Conservation (phyloP, 2,113 vertebrate species). For the Apteryx mantelli region DNA sequence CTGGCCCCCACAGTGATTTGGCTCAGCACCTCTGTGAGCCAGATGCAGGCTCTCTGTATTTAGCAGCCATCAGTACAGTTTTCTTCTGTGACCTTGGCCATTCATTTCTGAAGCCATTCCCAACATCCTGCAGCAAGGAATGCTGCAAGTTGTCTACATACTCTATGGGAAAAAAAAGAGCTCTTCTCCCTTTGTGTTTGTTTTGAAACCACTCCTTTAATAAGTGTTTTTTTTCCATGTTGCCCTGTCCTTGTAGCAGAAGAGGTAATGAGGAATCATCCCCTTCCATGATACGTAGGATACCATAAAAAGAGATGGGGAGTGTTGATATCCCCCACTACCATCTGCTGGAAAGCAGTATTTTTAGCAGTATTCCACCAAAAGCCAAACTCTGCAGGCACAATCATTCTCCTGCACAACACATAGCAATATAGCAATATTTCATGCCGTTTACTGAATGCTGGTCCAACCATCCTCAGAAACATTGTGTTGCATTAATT, state of each 20-base stretch:
- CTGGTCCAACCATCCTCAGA: not conserved
- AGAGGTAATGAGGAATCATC: not conserved
- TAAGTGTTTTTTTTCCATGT: not conserved
- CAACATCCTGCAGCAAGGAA: not conserved
- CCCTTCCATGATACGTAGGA: not conserved
- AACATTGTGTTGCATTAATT: not conserved
- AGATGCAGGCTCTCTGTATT: not conserved
- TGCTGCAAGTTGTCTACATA: not conserved
- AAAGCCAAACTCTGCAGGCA: not conserved
- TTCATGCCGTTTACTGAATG: not conserved
- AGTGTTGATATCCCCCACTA: accelerated
- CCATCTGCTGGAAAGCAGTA: not conserved
- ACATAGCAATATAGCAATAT: not conserved
- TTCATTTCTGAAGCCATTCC: not conserved
- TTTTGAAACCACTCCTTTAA: not conserved
- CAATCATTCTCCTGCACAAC: not conserved
- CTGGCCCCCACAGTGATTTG: not conserved
- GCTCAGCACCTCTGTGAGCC: not conserved
- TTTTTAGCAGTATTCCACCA: not conserved
- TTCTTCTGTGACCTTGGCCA: not conserved
- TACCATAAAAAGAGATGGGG: not conserved
- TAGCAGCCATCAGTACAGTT: not conserved
- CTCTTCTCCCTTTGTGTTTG: not conserved
- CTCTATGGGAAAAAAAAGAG: accelerated
- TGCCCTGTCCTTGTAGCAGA: not conserved